phyloP scores from a whole-genome alignment of 2,113 vertebrate species.

The Osmerus eperlanus region DNA sequence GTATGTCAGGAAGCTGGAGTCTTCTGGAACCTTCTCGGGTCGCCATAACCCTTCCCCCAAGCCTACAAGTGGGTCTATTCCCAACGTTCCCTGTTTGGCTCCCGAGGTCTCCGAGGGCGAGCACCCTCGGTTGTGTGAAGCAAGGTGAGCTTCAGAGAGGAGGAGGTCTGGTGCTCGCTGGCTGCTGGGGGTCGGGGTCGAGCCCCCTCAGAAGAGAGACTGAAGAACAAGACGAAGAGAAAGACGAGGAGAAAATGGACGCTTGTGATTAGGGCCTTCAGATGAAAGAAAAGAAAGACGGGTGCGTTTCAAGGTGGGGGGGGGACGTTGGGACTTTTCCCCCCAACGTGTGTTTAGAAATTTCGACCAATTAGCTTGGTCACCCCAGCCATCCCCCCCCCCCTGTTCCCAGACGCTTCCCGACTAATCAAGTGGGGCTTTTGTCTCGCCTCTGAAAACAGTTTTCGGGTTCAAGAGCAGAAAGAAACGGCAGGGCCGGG shows the following conservation, averaged over 20 bases:
- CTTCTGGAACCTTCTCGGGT: too few species aligned
- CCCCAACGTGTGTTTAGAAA: conserved; percentile 19
- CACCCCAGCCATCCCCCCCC: conserved; percentile 30
- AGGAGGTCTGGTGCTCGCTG: not conserved
- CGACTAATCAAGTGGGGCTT: conserved; percentile 54
- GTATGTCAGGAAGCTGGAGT: too few species aligned
- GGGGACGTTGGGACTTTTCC: not conserved
- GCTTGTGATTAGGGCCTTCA: conserved; percentile 24
- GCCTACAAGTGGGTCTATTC: too few species aligned
- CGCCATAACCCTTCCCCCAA: too few species aligned
- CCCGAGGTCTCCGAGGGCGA: too few species aligned
- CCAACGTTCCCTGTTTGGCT: too few species aligned
- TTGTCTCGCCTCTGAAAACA: conserved; percentile 53
- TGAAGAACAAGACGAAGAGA: conserved; percentile 29
- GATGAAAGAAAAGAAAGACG: conserved; percentile 17
- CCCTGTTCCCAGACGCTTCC: conserved; percentile 44
- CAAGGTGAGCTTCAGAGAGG: not conserved
- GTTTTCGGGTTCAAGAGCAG: conserved; percentile 43
- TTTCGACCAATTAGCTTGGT: conserved; percentile 58
- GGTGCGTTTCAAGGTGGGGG: conserved; percentile 30
- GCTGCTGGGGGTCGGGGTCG: conserved; percentile 18
- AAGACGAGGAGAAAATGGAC: conserved; percentile 8
- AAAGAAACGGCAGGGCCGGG: conserved; percentile 18
- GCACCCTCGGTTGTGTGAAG: not conserved
- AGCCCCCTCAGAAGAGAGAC: conserved; percentile 20